These are phyloP conservation scores for Callaeas wilsoni DNA, from an alignment of 2,113 vertebrate genomes.

Conservation along the genomic window DNA sequence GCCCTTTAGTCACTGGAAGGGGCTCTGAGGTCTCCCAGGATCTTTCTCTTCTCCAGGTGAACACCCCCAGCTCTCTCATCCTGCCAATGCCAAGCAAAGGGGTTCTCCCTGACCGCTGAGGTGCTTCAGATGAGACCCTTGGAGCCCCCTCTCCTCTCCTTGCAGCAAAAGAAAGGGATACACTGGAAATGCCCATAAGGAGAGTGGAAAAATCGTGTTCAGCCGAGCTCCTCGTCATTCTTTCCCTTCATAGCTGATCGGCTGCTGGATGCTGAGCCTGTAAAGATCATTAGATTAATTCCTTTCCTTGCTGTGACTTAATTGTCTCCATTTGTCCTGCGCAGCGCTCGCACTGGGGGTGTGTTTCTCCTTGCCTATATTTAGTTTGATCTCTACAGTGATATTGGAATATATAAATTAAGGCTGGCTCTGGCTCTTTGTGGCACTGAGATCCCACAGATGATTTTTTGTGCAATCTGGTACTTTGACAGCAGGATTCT, in stretches of 20 bases:
- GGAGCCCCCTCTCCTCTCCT: neutral
- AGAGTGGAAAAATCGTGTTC: neutral
- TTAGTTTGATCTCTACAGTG: neutral
- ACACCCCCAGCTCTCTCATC: neutral
- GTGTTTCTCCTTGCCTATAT: neutral
- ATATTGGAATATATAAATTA: neutral
- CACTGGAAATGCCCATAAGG: neutral
- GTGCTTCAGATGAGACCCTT: neutral
- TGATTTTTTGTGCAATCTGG: neutral
- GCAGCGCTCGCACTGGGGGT: neutral
- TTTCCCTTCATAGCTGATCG: neutral
- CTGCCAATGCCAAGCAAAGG: neutral
- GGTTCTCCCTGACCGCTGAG: neutral
- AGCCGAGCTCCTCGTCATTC: neutral
- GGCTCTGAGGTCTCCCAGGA: neutral
- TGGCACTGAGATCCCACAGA: neutral
- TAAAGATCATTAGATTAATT: conserved; percentile 23
- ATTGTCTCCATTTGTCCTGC: neutral
- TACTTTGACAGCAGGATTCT: fast-evolving
- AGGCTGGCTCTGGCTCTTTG: neutral
- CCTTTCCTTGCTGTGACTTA: conserved; percentile 10
- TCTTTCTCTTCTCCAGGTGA: neutral
- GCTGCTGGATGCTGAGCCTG: neutral
- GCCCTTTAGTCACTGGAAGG: fast-evolving
- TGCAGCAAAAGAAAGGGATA: neutral